Conservation (phyloP, 2,888 invertebrate genomes). For the Invenusta paracnida region DNA sequence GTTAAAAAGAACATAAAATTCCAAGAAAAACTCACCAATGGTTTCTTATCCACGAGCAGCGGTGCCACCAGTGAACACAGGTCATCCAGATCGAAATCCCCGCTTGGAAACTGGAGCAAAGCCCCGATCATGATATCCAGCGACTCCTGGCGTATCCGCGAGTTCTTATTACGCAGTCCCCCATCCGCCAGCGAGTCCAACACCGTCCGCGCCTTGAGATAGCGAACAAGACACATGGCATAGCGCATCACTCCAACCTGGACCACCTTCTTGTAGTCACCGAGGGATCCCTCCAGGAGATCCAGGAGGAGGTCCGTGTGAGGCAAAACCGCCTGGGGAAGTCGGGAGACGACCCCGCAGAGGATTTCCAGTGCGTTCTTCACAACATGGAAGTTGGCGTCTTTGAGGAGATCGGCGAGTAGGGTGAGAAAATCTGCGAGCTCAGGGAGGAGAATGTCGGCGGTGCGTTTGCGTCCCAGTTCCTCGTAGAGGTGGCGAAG, state of each 20-base stretch:
- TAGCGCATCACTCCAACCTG: slow-evolving; percentile 63
- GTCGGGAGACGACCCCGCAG: slow-evolving; percentile 60
- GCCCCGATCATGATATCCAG: slow-evolving; percentile 73
- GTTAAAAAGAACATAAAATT: no score
- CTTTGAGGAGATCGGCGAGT: slow-evolving; percentile 65
- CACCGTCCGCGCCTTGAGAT: slow-evolving; percentile 63
- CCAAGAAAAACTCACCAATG: slow-evolving; percentile 53
- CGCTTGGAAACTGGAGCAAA: slow-evolving; percentile 73
- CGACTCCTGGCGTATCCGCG: slow-evolving; percentile 70
- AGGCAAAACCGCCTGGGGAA: slow-evolving; percentile 60
- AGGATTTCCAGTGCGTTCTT: slow-evolving; percentile 62
- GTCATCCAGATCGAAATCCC: slow-evolving; percentile 67
- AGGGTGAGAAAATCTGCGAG: slow-evolving; percentile 68
- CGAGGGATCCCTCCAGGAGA: slow-evolving; percentile 61
- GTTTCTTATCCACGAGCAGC: slow-evolving; percentile 66
- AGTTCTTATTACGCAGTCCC: slow-evolving; percentile 59
- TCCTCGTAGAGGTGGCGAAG: not conserved
- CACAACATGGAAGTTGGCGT: slow-evolving; percentile 65
- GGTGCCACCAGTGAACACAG: slow-evolving; percentile 62
- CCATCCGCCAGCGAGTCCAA: slow-evolving; percentile 64
- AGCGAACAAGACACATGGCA: slow-evolving; percentile 63
- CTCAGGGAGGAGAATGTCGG: slow-evolving; percentile 63
- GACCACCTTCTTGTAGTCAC: slow-evolving; percentile 63
- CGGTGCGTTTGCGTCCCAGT: slow-evolving; percentile 1
- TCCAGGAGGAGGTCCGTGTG: slow-evolving; percentile 62